Conservation (phyloP, 2,113 vertebrate genomes). For the Noctilio leporinus region DNA sequence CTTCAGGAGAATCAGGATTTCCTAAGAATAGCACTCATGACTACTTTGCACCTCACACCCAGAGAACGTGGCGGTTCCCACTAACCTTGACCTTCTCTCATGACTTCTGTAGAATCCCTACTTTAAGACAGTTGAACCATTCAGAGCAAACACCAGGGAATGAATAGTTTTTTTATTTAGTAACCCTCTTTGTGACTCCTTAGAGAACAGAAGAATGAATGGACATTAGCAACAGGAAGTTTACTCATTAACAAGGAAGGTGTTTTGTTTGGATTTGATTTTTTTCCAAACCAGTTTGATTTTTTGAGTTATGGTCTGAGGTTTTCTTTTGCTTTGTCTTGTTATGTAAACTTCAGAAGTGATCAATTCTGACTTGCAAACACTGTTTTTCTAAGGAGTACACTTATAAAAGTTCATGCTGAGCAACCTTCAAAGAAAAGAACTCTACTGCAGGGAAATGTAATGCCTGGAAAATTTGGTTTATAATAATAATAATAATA, state of each 20-base stretch:
- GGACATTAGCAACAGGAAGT: neutral
- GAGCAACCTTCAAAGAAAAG: neutral
- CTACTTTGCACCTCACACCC: neutral
- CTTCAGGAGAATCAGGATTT: neutral
- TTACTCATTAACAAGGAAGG: neutral
- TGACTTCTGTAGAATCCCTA: neutral
- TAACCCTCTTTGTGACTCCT: neutral
- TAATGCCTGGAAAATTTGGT: neutral
- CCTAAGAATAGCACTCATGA: neutral
- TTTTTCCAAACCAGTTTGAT: neutral
- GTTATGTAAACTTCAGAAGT: neutral
- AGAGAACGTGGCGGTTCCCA: rapidly evolving
- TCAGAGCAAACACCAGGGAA: neutral
- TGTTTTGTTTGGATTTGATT: neutral
- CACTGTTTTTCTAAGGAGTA: rapidly evolving
- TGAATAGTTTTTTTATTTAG: neutral
- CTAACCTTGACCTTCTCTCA: neutral
- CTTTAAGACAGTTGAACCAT: neutral
- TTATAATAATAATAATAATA: neutral
- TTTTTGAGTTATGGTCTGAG: neutral
- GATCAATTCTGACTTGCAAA: neutral
- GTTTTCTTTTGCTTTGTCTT: neutral
- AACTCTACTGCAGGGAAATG: neutral
- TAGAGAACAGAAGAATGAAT: neutral
- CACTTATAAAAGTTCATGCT: neutral